Evolutionary conservation across 2,888 invertebrate species (phyloP).

Genomic region (Nemoura dubitans): DNA sequence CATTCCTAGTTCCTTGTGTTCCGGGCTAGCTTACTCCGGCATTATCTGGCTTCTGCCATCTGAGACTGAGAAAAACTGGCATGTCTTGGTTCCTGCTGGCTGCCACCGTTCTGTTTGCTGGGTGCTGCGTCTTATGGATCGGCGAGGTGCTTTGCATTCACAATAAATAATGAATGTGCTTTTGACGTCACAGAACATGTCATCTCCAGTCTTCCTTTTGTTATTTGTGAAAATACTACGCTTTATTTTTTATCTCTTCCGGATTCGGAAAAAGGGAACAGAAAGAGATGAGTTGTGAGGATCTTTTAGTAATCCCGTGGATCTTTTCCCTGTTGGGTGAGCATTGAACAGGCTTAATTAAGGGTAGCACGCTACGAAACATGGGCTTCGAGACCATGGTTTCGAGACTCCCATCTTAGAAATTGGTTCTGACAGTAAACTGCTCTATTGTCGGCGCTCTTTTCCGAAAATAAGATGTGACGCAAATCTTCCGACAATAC

Average conservation of each 20-base stretch:
- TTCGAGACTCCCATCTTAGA: not conserved
- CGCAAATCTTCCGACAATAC: constrained; percentile 39
- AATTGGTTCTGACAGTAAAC: constrained; percentile 39
- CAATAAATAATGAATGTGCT: constrained; percentile 48
- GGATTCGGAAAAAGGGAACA: constrained; percentile 13
- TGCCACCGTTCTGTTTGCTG: not conserved
- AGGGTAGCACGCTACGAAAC: constrained; percentile 9
- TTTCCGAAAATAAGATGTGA: constrained; percentile 39
- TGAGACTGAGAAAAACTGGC: not conserved
- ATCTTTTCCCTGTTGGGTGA: constrained; percentile 1
- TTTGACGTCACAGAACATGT: constrained; percentile 46
- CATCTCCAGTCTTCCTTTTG: constrained; percentile 46
- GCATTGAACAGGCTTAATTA: constrained; percentile 36
- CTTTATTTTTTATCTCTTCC: constrained; percentile 34
- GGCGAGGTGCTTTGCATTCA: constrained; percentile 12
- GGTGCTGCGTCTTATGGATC: not conserved
- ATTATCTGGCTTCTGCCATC: not conserved
- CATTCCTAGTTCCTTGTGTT: not conserved
- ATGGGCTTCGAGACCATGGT: constrained; percentile 9
- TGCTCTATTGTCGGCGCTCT: constrained; percentile 36
- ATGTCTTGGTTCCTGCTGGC: not conserved
- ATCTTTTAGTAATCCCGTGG: not conserved
- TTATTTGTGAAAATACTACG: constrained; percentile 40
- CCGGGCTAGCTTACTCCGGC: no score
- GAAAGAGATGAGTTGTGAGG: constrained; percentile 16